Percentiles rank a stretch among this genome's conserved stretches.
These are phyloP conservation scores for Brachyptera putata DNA, from an alignment of 2,888 invertebrate species.

Conservation along the genomic window DNA sequence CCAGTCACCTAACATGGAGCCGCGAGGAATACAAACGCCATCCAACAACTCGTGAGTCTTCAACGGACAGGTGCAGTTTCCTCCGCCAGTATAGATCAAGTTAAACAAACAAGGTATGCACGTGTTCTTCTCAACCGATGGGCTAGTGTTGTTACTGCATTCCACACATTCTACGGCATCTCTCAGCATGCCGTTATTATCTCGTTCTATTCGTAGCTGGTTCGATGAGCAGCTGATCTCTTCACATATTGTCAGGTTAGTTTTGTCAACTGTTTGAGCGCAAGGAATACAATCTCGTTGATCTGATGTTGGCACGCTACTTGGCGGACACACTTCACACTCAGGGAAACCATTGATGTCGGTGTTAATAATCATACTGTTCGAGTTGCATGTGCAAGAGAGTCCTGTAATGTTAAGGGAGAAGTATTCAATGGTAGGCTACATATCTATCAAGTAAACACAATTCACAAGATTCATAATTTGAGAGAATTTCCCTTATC, in stretches of 20 bases:
- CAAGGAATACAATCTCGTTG: conserved; percentile 43
- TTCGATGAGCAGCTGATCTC: conserved; percentile 10
- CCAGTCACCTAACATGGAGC: conserved; percentile 39
- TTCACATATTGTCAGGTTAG: conserved; percentile 30
- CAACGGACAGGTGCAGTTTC: conserved; percentile 43
- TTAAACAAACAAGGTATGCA: conserved; percentile 44
- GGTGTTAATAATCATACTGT: conserved; percentile 39
- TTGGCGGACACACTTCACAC: conserved; percentile 41
- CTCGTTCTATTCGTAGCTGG: not conserved
- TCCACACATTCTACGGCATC: conserved; percentile 43
- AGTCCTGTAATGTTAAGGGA: conserved; percentile 44
- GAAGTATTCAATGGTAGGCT: not conserved
- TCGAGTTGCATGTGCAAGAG: conserved; percentile 47
- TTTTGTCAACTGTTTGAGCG: conserved; percentile 32
- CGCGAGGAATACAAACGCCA: conserved; percentile 42
- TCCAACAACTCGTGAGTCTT: conserved; percentile 40
- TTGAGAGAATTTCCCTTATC: too few species aligned
- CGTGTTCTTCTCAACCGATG: conserved; percentile 41
- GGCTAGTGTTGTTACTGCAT: conserved; percentile 45
- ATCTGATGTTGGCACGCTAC: conserved; percentile 42
- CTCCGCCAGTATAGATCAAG: conserved; percentile 29
- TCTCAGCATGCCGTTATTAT: conserved; percentile 36
- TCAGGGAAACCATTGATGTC: conserved; percentile 27
- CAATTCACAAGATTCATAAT: too few species aligned
- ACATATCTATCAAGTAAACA: not conserved